Percentiles rank a stretch among this genome's conserved stretches.
Evolutionary conservation across 2,888 invertebrate species (phyloP).

Genomic region (Rotaria magnacalcarata): DNA sequence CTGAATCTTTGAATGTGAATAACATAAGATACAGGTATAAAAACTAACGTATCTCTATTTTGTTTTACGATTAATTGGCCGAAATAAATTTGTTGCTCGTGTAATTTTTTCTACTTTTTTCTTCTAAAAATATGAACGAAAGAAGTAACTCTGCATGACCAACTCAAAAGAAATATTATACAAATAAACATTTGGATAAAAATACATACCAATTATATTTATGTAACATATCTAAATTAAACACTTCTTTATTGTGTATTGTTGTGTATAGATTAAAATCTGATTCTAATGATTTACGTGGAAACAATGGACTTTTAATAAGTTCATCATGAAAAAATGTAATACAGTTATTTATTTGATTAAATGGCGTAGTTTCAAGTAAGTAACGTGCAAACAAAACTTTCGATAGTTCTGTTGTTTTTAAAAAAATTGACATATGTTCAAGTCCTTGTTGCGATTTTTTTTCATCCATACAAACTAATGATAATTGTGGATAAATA

Average conservation of each 20-base stretch:
- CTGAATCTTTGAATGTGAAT: too few species aligned
- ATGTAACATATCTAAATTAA: conserved; percentile 85
- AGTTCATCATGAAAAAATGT: conserved; percentile 96
- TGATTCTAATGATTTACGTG: conserved; percentile 90
- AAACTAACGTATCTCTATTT: too few species aligned
- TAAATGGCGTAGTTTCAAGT: conserved; percentile 38
- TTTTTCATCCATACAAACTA: conserved; percentile 85
- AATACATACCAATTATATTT: conserved; percentile 95
- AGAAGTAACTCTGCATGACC: too few species aligned
- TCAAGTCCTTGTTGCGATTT: conserved; percentile 78
- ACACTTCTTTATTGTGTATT: conserved; percentile 48
- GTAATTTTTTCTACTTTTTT: too few species aligned
- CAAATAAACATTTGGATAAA: not conserved
- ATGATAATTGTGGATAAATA: conserved; percentile 89
- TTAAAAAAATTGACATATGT: conserved; percentile 58
- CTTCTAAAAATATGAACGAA: too few species aligned
- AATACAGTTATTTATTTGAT: conserved; percentile 61
- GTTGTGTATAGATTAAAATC: conserved; percentile 70
- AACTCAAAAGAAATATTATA: too few species aligned
- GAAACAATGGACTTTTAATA: conserved; percentile 95
- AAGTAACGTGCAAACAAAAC: conserved; percentile 60
- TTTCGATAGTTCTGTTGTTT: conserved; percentile 95
- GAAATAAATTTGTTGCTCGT: too few species aligned
- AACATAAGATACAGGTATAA: too few species aligned
- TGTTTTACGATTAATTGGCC: too few species aligned